Percentiles rank a stretch among this genome's conserved stretches.
phyloP scores from a whole-genome alignment of 2,888 invertebrate genomes.

The Oconnorella tubifera region DNA sequence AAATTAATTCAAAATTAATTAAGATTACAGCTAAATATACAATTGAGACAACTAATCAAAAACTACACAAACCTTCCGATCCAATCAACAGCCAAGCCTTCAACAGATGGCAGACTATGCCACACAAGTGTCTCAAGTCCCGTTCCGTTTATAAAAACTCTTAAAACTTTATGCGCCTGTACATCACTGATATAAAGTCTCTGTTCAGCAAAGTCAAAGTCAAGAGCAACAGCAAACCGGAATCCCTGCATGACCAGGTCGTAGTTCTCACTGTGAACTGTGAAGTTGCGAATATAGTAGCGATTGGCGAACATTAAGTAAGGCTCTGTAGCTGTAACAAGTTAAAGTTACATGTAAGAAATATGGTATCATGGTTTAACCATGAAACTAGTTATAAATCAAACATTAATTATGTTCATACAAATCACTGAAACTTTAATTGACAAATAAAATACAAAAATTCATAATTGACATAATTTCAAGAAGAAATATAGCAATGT shows the following conservation, averaged over 20 bases:
- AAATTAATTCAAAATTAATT: no score
- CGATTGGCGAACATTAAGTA: constrained; percentile 70
- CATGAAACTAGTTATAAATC: no score
- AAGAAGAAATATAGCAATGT: no score
- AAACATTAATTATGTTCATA: no score
- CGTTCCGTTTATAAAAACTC: constrained; percentile 54
- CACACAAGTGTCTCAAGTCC: constrained; percentile 43
- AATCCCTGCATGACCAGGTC: constrained; percentile 84
- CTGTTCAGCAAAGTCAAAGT: constrained; percentile 45
- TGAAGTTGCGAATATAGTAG: constrained; percentile 94
- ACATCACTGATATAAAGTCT: constrained; percentile 47
- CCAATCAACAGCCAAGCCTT: constrained; percentile 64
- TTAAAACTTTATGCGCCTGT: constrained; percentile 41
- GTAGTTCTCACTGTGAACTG: constrained; percentile 79
- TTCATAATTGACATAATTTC: no score
- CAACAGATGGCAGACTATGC: constrained; percentile 42
- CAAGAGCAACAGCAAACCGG: constrained; percentile 77
- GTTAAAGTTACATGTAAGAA: not conserved
- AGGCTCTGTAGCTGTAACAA: constrained; percentile 39
- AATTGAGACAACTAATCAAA: no score
- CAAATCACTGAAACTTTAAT: no score
- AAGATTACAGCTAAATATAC: no score
- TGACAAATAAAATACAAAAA: no score
- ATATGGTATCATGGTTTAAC: not conserved
- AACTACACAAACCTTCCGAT: constrained; percentile 66